These are phyloP conservation scores for Oriolus oriolus DNA, from an alignment of 2,113 vertebrate genomes.

Conservation along the genomic window DNA sequence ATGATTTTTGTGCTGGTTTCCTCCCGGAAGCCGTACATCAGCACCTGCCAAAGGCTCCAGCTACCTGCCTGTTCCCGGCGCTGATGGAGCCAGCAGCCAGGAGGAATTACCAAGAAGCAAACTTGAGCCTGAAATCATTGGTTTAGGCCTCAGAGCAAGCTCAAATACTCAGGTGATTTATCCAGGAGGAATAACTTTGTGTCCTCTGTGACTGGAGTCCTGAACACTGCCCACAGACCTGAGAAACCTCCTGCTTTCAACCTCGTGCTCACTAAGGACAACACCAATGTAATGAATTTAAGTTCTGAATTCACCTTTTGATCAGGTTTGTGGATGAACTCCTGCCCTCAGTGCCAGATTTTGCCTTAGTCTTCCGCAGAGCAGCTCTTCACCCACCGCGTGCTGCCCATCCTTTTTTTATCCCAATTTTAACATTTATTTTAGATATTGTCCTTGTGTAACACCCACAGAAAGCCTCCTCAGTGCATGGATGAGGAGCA, in stretches of 20 bases:
- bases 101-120: background rate
- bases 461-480: background rate
- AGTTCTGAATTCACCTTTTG: background rate
- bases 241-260: background rate
- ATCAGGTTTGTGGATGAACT: background rate
- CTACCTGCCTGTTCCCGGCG: background rate
- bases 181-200: background rate
- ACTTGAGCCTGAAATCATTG: background rate
- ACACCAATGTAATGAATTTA: background rate
- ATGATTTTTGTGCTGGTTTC: constrained; percentile 28
- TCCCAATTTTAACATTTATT: background rate
- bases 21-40: background rate
- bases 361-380: background rate
- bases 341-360: background rate
- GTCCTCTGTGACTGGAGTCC: background rate
- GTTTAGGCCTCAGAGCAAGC: background rate
- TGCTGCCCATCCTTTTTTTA: background rate
- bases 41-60: background rate
- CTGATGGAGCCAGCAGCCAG: constrained; percentile 29
- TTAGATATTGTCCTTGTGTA: background rate
- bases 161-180: background rate
- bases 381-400: accelerated
- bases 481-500: background rate
- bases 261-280: accelerated
- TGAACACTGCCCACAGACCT: background rate